Percentiles rank a stretch among this genome's conserved stretches.
Evolutionary conservation across 2,797 vertebrate species (phyloP).

Genomic region (Takifugu ocellatus): DNA sequence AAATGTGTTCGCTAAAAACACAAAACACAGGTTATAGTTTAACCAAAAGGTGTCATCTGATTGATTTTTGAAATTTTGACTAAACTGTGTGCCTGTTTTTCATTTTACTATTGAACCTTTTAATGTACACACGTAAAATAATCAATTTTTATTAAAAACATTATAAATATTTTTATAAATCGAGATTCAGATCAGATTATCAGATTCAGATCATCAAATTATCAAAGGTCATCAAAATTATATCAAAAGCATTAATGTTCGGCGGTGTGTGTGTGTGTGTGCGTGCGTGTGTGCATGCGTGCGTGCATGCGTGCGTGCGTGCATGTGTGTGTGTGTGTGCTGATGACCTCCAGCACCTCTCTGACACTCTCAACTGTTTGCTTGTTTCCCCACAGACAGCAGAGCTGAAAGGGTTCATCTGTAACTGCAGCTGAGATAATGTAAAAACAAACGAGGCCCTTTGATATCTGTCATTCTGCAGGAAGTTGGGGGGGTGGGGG

Average conservation of each 20-base stretch:
- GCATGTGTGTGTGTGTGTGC: slow-evolving; percentile 12
- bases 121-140: too few species aligned
- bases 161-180: too few species aligned
- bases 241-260: too few species aligned
- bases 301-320: slow-evolving; percentile 15
- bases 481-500: slow-evolving; percentile 63
- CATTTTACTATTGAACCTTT: too few species aligned
- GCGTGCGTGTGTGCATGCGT: not conserved
- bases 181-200: too few species aligned
- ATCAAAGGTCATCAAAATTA: too few species aligned
- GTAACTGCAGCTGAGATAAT: slow-evolving; percentile 66
- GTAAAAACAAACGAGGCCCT: slow-evolving; percentile 71
- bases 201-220: too few species aligned
- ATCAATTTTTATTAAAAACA: too few species aligned
- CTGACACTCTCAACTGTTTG: slow-evolving; percentile 60
- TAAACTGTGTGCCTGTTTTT: not conserved
- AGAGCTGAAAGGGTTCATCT: slow-evolving; percentile 48
- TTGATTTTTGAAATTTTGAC: not conserved
- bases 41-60: too few species aligned
- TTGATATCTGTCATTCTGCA: slow-evolving; percentile 71
- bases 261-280: slow-evolving; percentile 1
- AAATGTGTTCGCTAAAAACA: not conserved
- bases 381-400: slow-evolving; percentile 64
- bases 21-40: not conserved
- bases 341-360: slow-evolving; percentile 60